Evolutionary conservation across 2,113 vertebrate genomes (phyloP).

Genomic region (Athene cunicularia): DNA sequence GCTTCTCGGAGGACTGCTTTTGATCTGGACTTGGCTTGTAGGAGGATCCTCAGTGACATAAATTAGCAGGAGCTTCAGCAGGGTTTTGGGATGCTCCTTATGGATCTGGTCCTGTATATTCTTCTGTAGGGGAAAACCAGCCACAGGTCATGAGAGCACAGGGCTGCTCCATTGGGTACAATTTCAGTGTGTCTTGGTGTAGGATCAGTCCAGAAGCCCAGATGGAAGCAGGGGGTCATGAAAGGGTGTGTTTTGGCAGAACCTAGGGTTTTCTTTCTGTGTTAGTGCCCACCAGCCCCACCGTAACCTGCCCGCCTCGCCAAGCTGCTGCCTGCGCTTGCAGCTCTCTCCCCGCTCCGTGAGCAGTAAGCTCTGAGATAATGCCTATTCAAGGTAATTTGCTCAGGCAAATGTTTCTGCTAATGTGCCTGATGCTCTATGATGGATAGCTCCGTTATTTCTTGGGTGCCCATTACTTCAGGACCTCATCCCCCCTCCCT

Average conservation of each 20-base stretch:
- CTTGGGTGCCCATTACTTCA: not conserved
- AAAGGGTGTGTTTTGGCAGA: not conserved
- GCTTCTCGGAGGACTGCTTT: not conserved
- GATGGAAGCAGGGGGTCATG: not conserved
- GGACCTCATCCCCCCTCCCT: not conserved
- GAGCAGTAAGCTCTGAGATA: not conserved
- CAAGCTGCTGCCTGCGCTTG: not conserved
- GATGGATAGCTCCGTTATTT: not conserved
- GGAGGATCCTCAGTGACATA: not conserved
- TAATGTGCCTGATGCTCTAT: not conserved
- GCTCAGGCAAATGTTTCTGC: not conserved
- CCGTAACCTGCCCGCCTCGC: not conserved
- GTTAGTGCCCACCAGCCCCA: not conserved
- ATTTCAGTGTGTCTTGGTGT: not conserved
- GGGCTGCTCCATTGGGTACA: rapidly evolving
- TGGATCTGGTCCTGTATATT: not conserved
- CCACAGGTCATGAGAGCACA: rapidly evolving
- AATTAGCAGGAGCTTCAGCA: not conserved
- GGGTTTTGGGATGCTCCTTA: not conserved
- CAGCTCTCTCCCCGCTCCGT: not conserved
- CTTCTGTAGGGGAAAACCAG: not conserved
- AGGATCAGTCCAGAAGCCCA: rapidly evolving
- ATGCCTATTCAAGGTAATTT: not conserved
- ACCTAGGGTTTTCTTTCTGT: not conserved
- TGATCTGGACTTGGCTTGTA: not conserved